Evolutionary conservation across 2,888 invertebrate genomes (phyloP).

Genomic region (Dichetophora obliterata): DNA sequence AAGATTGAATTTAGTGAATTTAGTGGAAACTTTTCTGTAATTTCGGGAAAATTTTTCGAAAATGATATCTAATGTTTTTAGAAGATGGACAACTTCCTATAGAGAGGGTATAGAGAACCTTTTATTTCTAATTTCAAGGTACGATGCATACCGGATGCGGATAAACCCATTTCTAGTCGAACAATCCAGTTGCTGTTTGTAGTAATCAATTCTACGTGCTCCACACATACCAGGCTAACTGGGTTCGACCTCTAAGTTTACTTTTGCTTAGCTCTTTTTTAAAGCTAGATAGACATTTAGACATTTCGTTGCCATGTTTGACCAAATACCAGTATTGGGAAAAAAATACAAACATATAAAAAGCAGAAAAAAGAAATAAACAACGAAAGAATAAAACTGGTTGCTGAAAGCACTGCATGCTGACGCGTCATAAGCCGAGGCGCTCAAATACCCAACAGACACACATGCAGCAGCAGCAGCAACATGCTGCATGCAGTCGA

Average conservation of each 20-base stretch:
- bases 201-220: too few species aligned
- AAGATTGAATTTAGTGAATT: too few species aligned
- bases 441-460: background rate
- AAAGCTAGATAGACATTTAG: conserved; percentile 17
- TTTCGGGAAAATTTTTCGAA: too few species aligned
- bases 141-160: too few species aligned
- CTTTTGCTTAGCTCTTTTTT: background rate
- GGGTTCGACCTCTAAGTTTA: background rate
- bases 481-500: background rate
- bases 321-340: background rate
- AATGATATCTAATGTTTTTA: too few species aligned
- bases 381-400: background rate
- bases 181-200: too few species aligned
- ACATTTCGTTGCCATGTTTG: conserved; percentile 23
- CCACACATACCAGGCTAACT: too few species aligned
- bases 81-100: too few species aligned
- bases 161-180: too few species aligned
- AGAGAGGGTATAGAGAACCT: too few species aligned
- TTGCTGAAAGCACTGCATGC: background rate
- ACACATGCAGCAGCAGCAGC: background rate
- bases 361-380: background rate
- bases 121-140: too few species aligned
- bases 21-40: too few species aligned
- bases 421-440: conserved; percentile 20
- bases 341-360: background rate